A percentile compares a stretch with the other conserved stretches of the same genome.
Conservation (phyloP, 2,888 invertebrate genomes). For the Tetragonula carbonaria region DNA sequence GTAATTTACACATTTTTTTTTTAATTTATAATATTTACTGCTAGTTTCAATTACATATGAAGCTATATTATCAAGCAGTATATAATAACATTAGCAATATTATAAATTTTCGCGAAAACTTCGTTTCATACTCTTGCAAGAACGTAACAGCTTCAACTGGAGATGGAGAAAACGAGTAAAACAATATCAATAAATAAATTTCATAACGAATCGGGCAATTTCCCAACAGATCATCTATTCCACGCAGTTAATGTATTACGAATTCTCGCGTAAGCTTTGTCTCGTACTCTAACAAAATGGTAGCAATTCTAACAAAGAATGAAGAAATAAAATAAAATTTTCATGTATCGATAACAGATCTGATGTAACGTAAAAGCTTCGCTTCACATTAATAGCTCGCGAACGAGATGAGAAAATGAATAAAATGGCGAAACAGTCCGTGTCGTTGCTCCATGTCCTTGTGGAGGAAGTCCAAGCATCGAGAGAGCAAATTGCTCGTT, state of each 20-base stretch:
- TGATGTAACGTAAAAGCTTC: too few species aligned
- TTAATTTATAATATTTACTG: too few species aligned
- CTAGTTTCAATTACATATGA: too few species aligned
- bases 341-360: too few species aligned
- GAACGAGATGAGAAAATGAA: constrained; percentile 8
- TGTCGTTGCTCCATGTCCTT: not conserved
- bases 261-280: too few species aligned
- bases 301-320: too few species aligned
- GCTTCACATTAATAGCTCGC: not conserved
- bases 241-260: too few species aligned
- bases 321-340: too few species aligned
- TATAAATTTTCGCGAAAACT: not conserved
- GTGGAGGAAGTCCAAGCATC: not conserved
- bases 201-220: too few species aligned
- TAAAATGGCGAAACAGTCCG: not conserved
- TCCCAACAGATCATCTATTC: too few species aligned
- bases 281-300: too few species aligned
- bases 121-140: not conserved
- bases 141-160: not conserved
- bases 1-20: too few species aligned
- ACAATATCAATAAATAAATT: not conserved
- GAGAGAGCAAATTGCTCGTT: constrained; percentile 14
- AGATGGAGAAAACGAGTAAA: constrained; percentile 3
- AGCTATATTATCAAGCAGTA: not conserved
- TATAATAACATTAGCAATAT: not conserved